A percentile compares a stretch with the other conserved stretches of the same genome.
Evolutionary conservation across 2,797 vertebrate genomes (phyloP).

Genomic region (Gouania willdenowi): DNA sequence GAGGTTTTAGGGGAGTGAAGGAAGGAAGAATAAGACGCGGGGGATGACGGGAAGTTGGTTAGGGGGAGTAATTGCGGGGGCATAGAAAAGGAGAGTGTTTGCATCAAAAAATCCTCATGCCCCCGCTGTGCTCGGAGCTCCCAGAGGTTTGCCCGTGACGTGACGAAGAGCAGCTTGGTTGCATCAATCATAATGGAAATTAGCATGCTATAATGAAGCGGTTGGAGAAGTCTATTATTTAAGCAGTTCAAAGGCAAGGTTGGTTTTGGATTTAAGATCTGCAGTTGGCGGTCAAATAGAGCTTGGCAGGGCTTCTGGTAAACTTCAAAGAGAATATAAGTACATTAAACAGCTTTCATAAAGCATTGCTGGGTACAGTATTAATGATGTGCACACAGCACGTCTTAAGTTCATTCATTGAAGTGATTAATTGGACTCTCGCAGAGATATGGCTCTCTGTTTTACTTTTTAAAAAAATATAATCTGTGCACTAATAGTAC

Average conservation of each 20-base stretch:
- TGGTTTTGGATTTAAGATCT: conserved; percentile 53
- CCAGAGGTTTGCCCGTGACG: conserved; percentile 37
- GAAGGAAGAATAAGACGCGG: conserved; percentile 16
- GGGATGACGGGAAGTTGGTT: conserved; percentile 2
- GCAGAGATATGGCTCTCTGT: too few relatives aligned
- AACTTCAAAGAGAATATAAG: conserved; percentile 29
- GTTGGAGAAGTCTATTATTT: conserved; percentile 61
- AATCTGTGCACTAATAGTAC: too few relatives aligned
- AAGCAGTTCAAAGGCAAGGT: conserved; percentile 60
- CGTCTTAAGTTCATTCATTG: not conserved
- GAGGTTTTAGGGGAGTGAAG: conserved; percentile 37
- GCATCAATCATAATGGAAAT: conserved; percentile 77
- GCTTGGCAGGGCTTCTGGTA: conserved; percentile 27
- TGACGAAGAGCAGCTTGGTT: conserved; percentile 57
- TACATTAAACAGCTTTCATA: conserved; percentile 31
- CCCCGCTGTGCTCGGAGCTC: conserved; percentile 47
- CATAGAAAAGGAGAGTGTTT: conserved; percentile 34
- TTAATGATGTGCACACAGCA: conserved; percentile 4
- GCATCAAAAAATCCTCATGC: conserved; percentile 35
- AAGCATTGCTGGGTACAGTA: conserved; percentile 13
- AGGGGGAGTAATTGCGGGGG: conserved; percentile 10
- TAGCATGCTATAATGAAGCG: conserved; percentile 73
- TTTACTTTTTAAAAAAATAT: too few relatives aligned
- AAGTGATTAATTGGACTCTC: not conserved
- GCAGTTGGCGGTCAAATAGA: conserved; percentile 37